Conservation (phyloP, 2,888 invertebrate genomes). For the Drosophila cyrtoloma region DNA sequence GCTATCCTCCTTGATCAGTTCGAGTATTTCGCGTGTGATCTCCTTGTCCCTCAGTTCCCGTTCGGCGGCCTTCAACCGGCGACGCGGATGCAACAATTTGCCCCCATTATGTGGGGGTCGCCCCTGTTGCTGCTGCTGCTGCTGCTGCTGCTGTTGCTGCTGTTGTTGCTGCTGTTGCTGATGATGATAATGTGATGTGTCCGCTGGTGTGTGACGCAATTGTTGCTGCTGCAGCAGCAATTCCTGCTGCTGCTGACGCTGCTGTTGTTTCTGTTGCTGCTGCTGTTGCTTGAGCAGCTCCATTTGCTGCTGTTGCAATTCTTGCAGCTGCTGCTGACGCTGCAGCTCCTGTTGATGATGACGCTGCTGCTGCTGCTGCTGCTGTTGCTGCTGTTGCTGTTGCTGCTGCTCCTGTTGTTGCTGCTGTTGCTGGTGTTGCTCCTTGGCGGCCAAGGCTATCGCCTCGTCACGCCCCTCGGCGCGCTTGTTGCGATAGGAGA, state of each 20-base stretch:
- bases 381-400: conserved; percentile 58
- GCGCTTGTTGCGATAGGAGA: conserved; percentile 84
- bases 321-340: conserved; percentile 48
- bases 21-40: conserved; percentile 84
- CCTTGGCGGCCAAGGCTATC: conserved; percentile 43
- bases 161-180: conserved; percentile 48
- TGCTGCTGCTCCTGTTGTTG: conserved; percentile 53
- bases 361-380: conserved; percentile 45
- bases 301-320: conserved; percentile 49
- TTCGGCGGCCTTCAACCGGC: conserved; percentile 83
- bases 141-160: conserved; percentile 46
- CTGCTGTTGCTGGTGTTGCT: conserved; percentile 52
- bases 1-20: conserved; percentile 84
- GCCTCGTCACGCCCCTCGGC: conserved; percentile 60
- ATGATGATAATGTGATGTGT: conserved; percentile 61
- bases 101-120: conserved; percentile 32
- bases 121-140: conserved; percentile 43
- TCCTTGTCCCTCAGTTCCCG: conserved; percentile 83
- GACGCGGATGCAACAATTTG: conserved; percentile 74
- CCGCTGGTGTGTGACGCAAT: conserved; percentile 48
- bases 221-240: conserved; percentile 34
- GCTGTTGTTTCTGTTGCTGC: conserved; percentile 42
- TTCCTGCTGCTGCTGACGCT: conserved; percentile 47
- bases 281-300: conserved; percentile 52
- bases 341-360: conserved; percentile 43